phyloP scores from a whole-genome alignment of 1,140 invertebrate genomes.

The Lordiphosa clarofinis region DNA sequence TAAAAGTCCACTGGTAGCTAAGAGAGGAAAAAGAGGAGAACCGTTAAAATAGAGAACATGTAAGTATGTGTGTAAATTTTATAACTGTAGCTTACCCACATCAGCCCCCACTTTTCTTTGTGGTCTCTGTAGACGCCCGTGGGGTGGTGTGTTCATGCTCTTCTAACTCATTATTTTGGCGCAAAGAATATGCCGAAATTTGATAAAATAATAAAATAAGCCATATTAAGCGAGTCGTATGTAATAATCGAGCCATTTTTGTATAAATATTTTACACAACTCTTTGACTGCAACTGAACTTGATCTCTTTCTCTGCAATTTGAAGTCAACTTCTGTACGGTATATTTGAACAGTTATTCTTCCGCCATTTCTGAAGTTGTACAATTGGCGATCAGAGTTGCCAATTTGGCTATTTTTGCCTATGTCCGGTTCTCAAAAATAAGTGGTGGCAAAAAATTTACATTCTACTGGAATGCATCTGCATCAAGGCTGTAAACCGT shows the following conservation, averaged over 20 bases:
- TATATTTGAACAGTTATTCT: too few relatives aligned
- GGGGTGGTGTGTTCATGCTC: constrained; percentile 13
- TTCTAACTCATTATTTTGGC: constrained; percentile 25
- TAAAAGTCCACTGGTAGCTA: constrained; percentile 43
- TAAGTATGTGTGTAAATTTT: neutral
- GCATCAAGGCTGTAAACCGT: too few relatives aligned
- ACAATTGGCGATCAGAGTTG: too few relatives aligned
- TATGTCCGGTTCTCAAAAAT: too few relatives aligned
- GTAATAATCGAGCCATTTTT: constrained; percentile 19
- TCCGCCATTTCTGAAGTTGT: too few relatives aligned
- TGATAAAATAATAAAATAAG: constrained; percentile 16
- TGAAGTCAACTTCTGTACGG: too few relatives aligned
- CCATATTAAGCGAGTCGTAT: constrained; percentile 10
- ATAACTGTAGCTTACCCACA: constrained; percentile 14
- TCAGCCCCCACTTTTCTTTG: constrained; percentile 4
- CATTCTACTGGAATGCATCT: too few relatives aligned
- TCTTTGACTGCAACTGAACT: neutral
- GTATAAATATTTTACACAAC: neutral
- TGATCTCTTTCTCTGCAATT: too few relatives aligned
- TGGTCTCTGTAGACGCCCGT: neutral
- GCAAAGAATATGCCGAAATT: constrained; percentile 28
- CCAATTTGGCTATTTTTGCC: too few relatives aligned
- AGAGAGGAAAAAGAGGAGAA: neutral
- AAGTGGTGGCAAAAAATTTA: too few relatives aligned
- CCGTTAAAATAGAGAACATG: neutral